These are phyloP conservation scores for Trachops cirrhosus DNA, from an alignment of 2,797 vertebrate genomes.

Conservation along the genomic window DNA sequence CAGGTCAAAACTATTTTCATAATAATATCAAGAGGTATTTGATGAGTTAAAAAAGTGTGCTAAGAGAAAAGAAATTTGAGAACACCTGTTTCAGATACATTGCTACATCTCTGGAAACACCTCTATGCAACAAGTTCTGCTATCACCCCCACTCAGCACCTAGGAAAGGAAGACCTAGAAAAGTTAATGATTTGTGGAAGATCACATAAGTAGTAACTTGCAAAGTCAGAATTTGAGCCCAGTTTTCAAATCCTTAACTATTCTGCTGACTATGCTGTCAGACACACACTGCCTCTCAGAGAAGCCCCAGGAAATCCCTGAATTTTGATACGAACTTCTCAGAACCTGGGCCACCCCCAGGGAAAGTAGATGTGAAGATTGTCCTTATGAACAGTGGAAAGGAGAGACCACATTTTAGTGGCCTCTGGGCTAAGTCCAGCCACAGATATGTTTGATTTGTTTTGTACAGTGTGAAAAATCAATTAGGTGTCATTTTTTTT, in stretches of 20 bases:
- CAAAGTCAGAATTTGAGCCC: neutral
- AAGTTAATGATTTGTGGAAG: neutral
- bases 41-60: neutral
- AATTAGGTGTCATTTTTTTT: neutral
- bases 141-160: neutral
- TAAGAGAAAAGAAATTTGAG: neutral
- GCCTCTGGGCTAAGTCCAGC: neutral
- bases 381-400: neutral
- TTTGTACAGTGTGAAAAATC: neutral
- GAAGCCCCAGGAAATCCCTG: neutral
- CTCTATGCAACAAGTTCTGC: accelerated
- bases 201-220: neutral
- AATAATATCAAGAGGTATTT: neutral
- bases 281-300: neutral
- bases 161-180: neutral
- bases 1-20: neutral
- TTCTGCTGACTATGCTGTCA: neutral
- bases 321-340: neutral
- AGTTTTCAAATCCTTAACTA: neutral
- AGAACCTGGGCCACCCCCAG: neutral
- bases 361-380: neutral
- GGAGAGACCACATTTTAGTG: neutral
- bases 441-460: neutral
- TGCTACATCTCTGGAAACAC: neutral
- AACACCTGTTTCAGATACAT: neutral